Conservation (phyloP, 2,797 vertebrate species). For the Triplophysa yarkandensis region DNA sequence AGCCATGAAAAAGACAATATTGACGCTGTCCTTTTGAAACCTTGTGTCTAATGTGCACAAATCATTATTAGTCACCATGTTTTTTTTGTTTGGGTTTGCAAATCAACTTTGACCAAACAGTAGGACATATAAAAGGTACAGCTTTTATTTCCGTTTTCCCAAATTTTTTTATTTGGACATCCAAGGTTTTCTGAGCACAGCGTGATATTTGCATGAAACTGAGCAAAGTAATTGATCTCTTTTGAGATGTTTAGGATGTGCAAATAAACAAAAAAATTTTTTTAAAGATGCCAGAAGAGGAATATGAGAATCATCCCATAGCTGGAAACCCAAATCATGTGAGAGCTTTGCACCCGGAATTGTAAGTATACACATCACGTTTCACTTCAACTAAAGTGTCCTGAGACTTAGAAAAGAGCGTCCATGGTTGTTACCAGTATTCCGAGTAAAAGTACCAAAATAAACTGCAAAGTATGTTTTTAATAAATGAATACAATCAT, state of each 20-base stretch:
- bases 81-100: too few species aligned
- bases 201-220: too few species aligned
- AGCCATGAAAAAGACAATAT: not conserved
- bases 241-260: too few species aligned
- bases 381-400: not conserved
- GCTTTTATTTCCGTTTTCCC: too few species aligned
- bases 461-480: not conserved
- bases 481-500: too few species aligned
- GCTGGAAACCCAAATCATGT: not conserved
- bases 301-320: not conserved
- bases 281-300: conserved; percentile 37
- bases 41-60: too few species aligned
- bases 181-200: too few species aligned
- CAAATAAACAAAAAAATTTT: not conserved
- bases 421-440: not conserved
- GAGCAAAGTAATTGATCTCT: not conserved
- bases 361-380: conserved; percentile 6
- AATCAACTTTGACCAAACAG: too few species aligned
- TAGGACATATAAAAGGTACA: too few species aligned
- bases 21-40: too few species aligned
- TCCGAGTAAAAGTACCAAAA: not conserved
- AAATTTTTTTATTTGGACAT: too few species aligned
- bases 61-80: too few species aligned
- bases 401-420: not conserved
- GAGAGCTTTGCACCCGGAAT: not conserved